phyloP scores from a whole-genome alignment of 2,797 vertebrate species.

The Agapornis canus region DNA sequence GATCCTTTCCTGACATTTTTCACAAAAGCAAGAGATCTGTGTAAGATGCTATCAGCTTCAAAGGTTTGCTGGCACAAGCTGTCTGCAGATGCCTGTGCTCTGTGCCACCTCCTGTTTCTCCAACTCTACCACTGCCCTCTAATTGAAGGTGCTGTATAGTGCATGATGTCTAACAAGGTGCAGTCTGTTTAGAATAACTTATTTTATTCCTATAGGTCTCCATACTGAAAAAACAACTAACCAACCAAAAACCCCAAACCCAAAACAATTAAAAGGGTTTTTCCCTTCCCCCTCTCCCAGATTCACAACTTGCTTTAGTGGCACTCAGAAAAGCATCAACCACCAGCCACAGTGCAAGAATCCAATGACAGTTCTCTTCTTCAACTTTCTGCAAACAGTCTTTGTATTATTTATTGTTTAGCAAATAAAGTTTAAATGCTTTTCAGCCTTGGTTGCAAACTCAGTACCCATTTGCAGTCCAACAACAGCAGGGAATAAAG shows the following conservation, averaged over 20 bases:
- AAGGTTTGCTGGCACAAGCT: not conserved
- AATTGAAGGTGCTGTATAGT: not conserved
- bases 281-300: not conserved
- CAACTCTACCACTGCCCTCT: not conserved
- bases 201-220: not conserved
- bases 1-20: not conserved
- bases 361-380: slow-evolving; percentile 13
- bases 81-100: not conserved
- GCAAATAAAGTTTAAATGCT: slow-evolving; percentile 68
- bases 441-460: slow-evolving; percentile 60
- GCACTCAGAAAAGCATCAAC: not conserved
- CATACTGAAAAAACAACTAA: not conserved
- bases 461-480: slow-evolving; percentile 33
- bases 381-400: slow-evolving; percentile 16
- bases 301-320: not conserved
- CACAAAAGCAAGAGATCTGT: not conserved
- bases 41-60: not conserved
- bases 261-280: not conserved
- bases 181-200: not conserved
- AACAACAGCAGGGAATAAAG: slow-evolving; percentile 65
- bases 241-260: not conserved
- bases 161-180: not conserved
- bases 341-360: not conserved
- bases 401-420: slow-evolving; percentile 66
- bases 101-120: not conserved